These are phyloP conservation scores for Enteromius radiatus DNA, from an alignment of 2,797 vertebrate species.

Conservation along the genomic window DNA sequence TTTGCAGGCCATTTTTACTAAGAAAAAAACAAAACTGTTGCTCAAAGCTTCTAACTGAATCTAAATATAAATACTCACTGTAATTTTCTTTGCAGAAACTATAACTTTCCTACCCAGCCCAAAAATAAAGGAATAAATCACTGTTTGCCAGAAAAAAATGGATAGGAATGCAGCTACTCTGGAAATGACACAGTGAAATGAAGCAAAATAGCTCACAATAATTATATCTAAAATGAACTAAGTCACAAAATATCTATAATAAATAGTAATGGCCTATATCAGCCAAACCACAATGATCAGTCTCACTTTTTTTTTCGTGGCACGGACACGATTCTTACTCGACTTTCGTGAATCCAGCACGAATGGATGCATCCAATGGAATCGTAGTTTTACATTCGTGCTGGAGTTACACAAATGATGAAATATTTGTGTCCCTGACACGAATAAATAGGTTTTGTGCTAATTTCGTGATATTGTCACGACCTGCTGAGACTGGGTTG, in stretches of 20 bases:
- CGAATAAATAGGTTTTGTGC: too few relatives aligned
- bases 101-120: background rate
- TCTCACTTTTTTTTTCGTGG: too few relatives aligned
- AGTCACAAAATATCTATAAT: background rate
- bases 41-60: background rate
- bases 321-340: too few relatives aligned
- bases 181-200: background rate
- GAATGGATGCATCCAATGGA: too few relatives aligned
- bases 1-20: background rate
- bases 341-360: too few relatives aligned
- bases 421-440: too few relatives aligned
- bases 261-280: background rate
- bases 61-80: background rate
- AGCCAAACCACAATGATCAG: background rate
- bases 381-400: too few relatives aligned
- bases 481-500: too few relatives aligned
- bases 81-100: background rate
- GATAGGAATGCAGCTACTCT: background rate
- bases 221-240: background rate
- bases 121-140: constrained; percentile 1
- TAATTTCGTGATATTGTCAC: too few relatives aligned
- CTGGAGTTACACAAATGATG: too few relatives aligned
- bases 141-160: background rate
- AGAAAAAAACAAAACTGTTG: background rate
- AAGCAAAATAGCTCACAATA: background rate